Percentiles rank a stretch among this genome's conserved stretches.
These are phyloP conservation scores for Microcebus griseorufus DNA, from an alignment of 2,113 vertebrate genomes.

Conservation along the genomic window DNA sequence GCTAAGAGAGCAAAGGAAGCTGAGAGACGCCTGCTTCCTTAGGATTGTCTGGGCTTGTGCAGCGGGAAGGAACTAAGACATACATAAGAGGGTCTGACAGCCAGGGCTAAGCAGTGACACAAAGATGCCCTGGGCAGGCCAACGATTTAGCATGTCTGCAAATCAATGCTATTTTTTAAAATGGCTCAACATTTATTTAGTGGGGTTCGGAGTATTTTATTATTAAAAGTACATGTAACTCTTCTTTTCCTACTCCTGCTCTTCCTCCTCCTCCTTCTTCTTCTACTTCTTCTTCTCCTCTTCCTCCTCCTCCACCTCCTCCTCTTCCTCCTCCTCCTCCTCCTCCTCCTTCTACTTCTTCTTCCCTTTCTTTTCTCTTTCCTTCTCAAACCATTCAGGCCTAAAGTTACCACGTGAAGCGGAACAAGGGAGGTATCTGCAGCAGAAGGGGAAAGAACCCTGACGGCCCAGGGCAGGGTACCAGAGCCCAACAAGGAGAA, in stretches of 20 bases:
- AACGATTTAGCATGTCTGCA: neutral
- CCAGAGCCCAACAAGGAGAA: too few species aligned
- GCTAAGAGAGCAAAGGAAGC: neutral
- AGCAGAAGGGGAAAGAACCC: too few species aligned
- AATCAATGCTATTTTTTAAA: neutral
- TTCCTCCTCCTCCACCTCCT: too few species aligned
- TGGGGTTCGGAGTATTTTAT: neutral
- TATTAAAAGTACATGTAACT: neutral
- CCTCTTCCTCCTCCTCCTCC: too few species aligned
- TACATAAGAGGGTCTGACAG: neutral
- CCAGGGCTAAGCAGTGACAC: neutral
- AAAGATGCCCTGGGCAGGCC: neutral
- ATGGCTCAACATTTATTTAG: neutral
- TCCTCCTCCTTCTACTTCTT: neutral
- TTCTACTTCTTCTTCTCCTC: neutral
- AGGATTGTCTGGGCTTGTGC: neutral
- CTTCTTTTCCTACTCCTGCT: neutral
- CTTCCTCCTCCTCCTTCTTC: too few species aligned
- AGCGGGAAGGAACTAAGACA: neutral
- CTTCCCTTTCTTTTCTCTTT: too few species aligned
- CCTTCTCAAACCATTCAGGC: too few species aligned
- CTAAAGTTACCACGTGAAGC: too few species aligned
- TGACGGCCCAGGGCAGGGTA: too few species aligned
- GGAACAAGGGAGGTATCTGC: too few species aligned
- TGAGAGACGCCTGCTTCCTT: neutral